These are phyloP conservation scores for Egretta garzetta DNA, from an alignment of 2,113 vertebrate species.

Conservation along the genomic window DNA sequence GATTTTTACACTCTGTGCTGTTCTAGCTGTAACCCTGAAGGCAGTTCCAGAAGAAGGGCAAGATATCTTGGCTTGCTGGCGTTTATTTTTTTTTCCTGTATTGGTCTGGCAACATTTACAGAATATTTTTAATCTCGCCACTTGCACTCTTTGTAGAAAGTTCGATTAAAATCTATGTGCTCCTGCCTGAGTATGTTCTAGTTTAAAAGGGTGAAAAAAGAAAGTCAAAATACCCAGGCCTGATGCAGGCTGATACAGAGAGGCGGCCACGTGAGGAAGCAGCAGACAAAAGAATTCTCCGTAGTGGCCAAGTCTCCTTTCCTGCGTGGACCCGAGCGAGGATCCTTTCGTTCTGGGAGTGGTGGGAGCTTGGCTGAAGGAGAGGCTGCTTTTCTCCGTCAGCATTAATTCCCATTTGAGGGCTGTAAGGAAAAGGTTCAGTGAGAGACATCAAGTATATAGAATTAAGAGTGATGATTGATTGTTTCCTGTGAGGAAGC, in stretches of 20 bases:
- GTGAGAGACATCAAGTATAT: not conserved
- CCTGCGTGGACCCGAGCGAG: accelerated
- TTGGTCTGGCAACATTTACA: not conserved
- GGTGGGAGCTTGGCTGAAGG: not conserved
- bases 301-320: not conserved
- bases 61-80: not conserved
- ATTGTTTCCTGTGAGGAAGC: not conserved
- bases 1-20: not conserved
- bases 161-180: not conserved
- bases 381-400: not conserved
- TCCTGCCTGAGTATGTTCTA: not conserved
- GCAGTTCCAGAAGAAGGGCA: not conserved
- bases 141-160: not conserved
- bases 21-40: not conserved
- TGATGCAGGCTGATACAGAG: not conserved
- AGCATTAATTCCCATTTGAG: not conserved
- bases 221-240: not conserved
- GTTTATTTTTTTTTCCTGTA: not conserved
- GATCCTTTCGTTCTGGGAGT: not conserved
- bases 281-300: not conserved
- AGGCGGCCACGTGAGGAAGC: not conserved
- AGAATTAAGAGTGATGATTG: not conserved
- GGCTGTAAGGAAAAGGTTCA: not conserved
- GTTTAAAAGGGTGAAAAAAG: not conserved
- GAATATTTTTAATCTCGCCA: not conserved